phyloP scores from a whole-genome alignment of 2,888 invertebrate species.

The Melieria omissa region DNA sequence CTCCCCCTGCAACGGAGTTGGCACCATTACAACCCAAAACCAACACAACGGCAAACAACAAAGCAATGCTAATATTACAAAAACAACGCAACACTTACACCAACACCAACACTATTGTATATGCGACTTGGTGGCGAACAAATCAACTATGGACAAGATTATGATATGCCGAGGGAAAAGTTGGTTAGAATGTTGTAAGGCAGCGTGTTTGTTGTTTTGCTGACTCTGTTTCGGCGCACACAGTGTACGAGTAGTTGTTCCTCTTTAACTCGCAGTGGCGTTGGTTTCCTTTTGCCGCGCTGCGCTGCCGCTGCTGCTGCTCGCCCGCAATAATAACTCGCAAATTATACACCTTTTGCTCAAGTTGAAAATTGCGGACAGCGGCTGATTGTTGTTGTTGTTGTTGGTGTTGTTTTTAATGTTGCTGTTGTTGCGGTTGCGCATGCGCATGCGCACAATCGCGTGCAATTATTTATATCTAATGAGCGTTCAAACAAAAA shows the following conservation, averaged over 20 bases:
- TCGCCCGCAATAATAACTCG: conserved; percentile 37
- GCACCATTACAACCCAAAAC: conserved; percentile 39
- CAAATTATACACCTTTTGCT: conserved; percentile 42
- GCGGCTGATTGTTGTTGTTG: background rate
- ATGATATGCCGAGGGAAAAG: conserved; percentile 11
- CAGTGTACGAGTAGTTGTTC: background rate
- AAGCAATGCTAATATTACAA: conserved; percentile 18
- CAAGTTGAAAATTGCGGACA: background rate
- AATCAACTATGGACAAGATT: conserved; percentile 5
- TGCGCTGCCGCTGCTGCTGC: conserved; percentile 6
- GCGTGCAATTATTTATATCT: conserved; percentile 48
- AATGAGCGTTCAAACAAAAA: conserved; percentile 50
- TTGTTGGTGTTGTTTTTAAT: conserved; percentile 2
- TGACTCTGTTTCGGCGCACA: background rate
- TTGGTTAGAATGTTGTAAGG: conserved; percentile 33
- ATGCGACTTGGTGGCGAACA: background rate
- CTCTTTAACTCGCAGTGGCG: background rate
- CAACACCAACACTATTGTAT: background rate
- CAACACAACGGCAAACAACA: conserved; percentile 9
- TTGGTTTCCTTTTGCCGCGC: conserved; percentile 3
- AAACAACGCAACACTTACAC: conserved; percentile 1
- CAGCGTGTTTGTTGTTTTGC: background rate
- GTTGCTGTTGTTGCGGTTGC: background rate
- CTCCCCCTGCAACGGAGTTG: conserved; percentile 20
- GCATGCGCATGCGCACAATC: conserved; percentile 38